Base-by-base conservation (phyloP, 2,888 invertebrate species). In the Ecliptopera silaceata region DNA sequence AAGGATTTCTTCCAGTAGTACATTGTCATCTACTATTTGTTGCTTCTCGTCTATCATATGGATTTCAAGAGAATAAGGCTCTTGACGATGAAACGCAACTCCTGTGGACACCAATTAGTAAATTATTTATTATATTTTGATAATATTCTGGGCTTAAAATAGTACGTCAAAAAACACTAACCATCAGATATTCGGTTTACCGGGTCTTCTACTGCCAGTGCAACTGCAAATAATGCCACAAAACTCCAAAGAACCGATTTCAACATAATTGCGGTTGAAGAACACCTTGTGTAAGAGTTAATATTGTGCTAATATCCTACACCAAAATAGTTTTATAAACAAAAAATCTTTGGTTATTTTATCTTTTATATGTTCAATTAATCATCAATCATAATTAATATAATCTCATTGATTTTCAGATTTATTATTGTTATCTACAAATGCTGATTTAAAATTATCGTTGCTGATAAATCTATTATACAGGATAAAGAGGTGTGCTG, bases 21-120 rank as follows among this genome's bases (percentile, higher is more conserved):
- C 18, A 15, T 48, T 31, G n/a, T 64, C 59, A 17, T 55, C 59
- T 32, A 18, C 13, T 4, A 39, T 1, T 12, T 47, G 39, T n/a
- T 50, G 45, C 0, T 49, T 22, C 4, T 56, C 41, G 11, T 54
- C 51, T 12, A 20, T 12, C 17, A 50, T 38, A 34, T 13, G 41
- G 2, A 54, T 29, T 29, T 52, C 52, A 49, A 63, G 51, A 43
- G 63, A 65, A 48, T 47, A 58, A 29, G 61, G 49, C 4, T 58
- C 65, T 48, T 59, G 48, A 15, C 49, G 39, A 20, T 43, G 31
- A 29, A 42, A 26, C 1, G 53, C 46, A 52, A 44, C 26, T 6
- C 31, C 55, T 56, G 47, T 11, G 20, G 6, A 15, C 32, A 22
- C 8, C 22, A 47, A 42, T 42, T 22, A n/a, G 11, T 13, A 22